phyloP scores from a whole-genome alignment of 2,797 vertebrate species.

The Mycteria americana region DNA sequence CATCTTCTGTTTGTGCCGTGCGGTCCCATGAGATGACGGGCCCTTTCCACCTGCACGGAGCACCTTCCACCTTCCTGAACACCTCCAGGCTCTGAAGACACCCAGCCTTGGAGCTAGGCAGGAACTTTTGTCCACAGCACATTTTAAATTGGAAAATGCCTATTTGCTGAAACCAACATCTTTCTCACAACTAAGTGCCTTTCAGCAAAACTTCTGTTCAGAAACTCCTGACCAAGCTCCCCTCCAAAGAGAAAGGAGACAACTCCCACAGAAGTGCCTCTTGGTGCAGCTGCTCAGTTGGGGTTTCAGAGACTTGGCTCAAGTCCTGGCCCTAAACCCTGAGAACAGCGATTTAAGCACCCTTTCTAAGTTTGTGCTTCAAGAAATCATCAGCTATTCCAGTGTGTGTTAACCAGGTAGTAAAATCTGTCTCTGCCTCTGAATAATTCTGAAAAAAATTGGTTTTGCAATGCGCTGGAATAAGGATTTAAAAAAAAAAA shows the following conservation, averaged over 20 bases:
- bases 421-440: neutral
- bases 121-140: neutral
- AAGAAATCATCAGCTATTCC: neutral
- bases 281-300: neutral
- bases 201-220: neutral
- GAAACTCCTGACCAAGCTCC: neutral
- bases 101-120: neutral
- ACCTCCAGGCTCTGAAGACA: neutral
- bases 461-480: neutral
- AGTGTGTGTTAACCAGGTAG: neutral
- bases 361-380: neutral
- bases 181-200: neutral
- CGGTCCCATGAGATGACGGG: accelerated
- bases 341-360: neutral
- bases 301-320: neutral
- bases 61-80: neutral
- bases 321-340: neutral
- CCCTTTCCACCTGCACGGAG: neutral
- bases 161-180: neutral
- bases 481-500: neutral
- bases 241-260: neutral
- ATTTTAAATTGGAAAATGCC: neutral
- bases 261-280: neutral
- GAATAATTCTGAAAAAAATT: neutral
- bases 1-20: neutral